Evolutionary conservation across 2,888 invertebrate genomes (phyloP), one percentile per base, ranked within the genome.

Genomic region (Villa cingulata): DNA sequence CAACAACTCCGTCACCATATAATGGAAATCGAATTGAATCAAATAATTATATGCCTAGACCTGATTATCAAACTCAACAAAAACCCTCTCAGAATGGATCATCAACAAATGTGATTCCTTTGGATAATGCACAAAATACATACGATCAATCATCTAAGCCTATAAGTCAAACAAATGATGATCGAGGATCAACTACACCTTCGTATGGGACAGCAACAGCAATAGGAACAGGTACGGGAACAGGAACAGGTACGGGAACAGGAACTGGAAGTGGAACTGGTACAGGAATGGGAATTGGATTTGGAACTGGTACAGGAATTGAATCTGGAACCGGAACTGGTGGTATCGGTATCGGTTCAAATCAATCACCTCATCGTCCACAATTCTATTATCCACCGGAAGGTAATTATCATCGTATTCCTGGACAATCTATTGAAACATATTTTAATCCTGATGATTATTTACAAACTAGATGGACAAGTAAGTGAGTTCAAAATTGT

Each of bases 361-460:
- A 2, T 10, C 36, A 45, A 18, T 17, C 45, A 2, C n/a, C 16
- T 16, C 37, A 34, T 39, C n/a, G n/a, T n/a, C n/a, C 38, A 18
- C 17, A 17, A n/a, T n/a, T n/a, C n/a, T 29, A 19, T 10, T 41
- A 34, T 40, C 12, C 51, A 54, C 55, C 57, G 12, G 55, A 53
- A 34, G 59, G 57, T 43, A 55, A 54, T 37, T 56, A 54, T 49
- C 61, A 62, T 47, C 41, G 41, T 59, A 60, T 37, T 46, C 43
- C 37, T 39, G 66, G 66, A 43, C 65, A 66, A 49, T 60, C 62
- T 9, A 69, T 69, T 41, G 60, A 65, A 34, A 69, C 68, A 1
- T 69, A 61, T 49, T 69, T 69, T 45, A 69, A 69, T 61, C 69
- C 69, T 2, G 65, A 64, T 36, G 68, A 68, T 38, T 68, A 68